Evolutionary conservation across 2,888 invertebrate genomes (phyloP), one percentile per base, ranked within the genome.

Genomic region (Endotricha flammealis): DNA sequence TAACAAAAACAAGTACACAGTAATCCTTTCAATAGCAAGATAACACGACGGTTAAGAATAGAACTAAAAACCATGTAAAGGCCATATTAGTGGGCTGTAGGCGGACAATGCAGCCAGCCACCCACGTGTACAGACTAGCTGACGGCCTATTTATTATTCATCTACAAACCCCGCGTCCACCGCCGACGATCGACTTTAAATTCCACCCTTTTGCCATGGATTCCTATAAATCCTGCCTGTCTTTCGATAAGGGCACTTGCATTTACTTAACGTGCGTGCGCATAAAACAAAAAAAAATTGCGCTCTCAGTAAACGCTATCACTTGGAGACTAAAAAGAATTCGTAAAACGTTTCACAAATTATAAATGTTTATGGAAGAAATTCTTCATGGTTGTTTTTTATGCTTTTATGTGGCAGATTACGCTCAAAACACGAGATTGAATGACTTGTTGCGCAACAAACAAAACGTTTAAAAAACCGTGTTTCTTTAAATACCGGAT

Each of bases 141-240:
- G 55, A 47, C 56, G 60, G 57, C 56, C 58, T 50, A 67, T 65
- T 61, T 69, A 70, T 71, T 68, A 73, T 75, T 72, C 71, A 69
- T 59, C 20, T 20, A 20, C 20, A 44, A 42, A 42, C 40, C 46
- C 51, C 50, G 44, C 49, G 48, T 55, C 58, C 52, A 58, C 40
- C 42, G 41, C 42, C 44, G 48, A 44, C 50, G 53, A 59, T 61
- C 48, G 51, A 45, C 41, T 53, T 48, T 32, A 42, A 50, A 55
- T 54, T 60, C 52, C 37, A 52, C 43, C 41, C 44, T 35, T 31
- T 31, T 28, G 23, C 27, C 34, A 39, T 36, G 35, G 11, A 35
- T 23, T 23, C 29, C 35, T 14, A 35, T 35, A 29, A 29, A 35
- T 29, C 27, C 14, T 11, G 10, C 32, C 24, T 33, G 32, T 16